Conservation (phyloP, 2,888 invertebrate species). For the Mythimna ferrago region DNA sequence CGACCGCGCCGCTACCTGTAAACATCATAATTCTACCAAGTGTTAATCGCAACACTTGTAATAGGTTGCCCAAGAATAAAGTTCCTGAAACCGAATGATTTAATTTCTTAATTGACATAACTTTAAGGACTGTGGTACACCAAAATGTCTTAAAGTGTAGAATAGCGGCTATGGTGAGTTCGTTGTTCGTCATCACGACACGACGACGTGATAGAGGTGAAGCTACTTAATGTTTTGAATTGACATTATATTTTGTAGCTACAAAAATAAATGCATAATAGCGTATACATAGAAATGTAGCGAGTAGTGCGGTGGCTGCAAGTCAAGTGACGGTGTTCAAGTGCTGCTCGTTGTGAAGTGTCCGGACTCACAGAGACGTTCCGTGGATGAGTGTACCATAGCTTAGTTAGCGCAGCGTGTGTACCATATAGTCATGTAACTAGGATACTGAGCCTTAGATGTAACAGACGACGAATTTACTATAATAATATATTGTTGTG, state of each 20-base stretch:
- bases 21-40: neutral
- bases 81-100: neutral
- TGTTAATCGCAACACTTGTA: neutral
- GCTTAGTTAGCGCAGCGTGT: constrained; percentile 17
- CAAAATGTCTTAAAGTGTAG: neutral
- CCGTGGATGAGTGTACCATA: constrained; percentile 15
- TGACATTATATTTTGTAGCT: neutral
- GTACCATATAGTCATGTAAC: constrained; percentile 51
- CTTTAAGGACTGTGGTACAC: neutral
- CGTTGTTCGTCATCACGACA: too few species aligned
- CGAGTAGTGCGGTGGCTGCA: constrained; percentile 8
- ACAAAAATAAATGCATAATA: neutral
- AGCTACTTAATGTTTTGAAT: neutral
- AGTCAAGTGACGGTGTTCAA: constrained; percentile 18
- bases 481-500: constrained; percentile 72
- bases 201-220: neutral
- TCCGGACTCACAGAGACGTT: constrained; percentile 16
- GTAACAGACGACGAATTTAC: constrained; percentile 79
- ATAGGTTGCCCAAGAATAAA: neutral
- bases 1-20: neutral
- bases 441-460: constrained; percentile 44
- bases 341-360: neutral
- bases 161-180: neutral
- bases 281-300: neutral
- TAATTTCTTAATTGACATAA: neutral